Conservation (phyloP, 2,888 invertebrate species). For the Lottia scabra region DNA sequence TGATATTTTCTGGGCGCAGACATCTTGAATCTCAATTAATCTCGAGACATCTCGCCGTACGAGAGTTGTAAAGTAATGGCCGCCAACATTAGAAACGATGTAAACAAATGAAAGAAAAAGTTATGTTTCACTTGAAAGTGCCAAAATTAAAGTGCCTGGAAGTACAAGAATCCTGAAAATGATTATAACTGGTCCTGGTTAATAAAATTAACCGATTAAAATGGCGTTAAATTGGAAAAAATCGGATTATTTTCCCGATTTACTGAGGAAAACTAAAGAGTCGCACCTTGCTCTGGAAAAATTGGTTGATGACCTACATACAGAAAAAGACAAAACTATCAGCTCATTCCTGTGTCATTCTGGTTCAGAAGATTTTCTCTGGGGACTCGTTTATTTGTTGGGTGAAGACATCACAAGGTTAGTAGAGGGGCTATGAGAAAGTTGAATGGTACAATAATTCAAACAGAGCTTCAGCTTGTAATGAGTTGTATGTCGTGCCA, state of each 20-base stretch:
- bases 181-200: not conserved
- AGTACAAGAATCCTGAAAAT: not conserved
- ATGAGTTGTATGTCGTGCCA: too few species aligned
- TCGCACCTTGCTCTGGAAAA: constrained; percentile 62
- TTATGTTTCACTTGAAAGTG: too few species aligned
- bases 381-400: constrained; percentile 63
- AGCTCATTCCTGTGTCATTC: constrained; percentile 63
- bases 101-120: constrained; percentile 26
- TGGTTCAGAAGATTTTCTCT: constrained; percentile 67
- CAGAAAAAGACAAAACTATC: constrained; percentile 64
- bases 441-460: too few species aligned
- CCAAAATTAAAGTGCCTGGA: not conserved
- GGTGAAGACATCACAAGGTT: constrained; percentile 63
- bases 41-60: constrained; percentile 12
- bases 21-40: constrained; percentile 23
- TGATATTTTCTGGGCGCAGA: constrained; percentile 13
- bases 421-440: too few species aligned
- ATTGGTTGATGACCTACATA: constrained; percentile 67
- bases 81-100: constrained; percentile 37
- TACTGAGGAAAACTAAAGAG: constrained; percentile 56
- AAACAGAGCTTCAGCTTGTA: too few species aligned
- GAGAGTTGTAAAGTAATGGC: constrained; percentile 13
- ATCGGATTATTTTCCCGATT: constrained; percentile 60
- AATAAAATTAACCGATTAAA: constrained; percentile 12
- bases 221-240: constrained; percentile 60